phyloP scores from a whole-genome alignment of 2,113 vertebrate species.

The Mystacornis crossleyi region DNA sequence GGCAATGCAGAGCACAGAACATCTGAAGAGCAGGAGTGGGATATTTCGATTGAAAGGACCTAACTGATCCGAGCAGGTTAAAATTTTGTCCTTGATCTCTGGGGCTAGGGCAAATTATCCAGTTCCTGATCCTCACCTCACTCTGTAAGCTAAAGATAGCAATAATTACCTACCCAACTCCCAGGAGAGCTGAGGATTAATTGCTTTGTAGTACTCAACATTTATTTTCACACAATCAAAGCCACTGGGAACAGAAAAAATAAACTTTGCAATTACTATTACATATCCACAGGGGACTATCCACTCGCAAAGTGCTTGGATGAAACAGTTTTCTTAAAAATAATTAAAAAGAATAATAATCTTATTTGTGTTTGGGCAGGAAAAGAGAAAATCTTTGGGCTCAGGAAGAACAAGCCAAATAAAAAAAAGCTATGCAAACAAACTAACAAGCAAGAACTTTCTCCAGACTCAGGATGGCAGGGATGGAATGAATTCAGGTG shows the following conservation, averaged over 20 bases:
- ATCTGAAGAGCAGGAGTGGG: neutral
- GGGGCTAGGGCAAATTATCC: neutral
- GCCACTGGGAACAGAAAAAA: neutral
- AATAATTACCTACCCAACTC: slow-evolving; percentile 17
- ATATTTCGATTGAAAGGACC: neutral
- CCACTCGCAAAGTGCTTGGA: neutral
- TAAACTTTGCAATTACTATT: neutral
- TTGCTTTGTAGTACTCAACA: slow-evolving; percentile 18
- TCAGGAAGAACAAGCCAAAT: neutral
- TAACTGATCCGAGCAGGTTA: neutral
- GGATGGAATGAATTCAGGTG: neutral
- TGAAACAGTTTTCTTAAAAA: neutral
- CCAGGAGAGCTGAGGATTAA: slow-evolving; percentile 17
- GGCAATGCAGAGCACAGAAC: neutral
- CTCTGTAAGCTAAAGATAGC: neutral
- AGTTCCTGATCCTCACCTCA: neutral
- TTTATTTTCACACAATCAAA: slow-evolving; percentile 43
- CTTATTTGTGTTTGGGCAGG: neutral
- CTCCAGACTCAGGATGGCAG: neutral
- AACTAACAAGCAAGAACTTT: neutral
- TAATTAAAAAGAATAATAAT: neutral
- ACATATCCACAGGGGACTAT: neutral
- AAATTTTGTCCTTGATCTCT: neutral
- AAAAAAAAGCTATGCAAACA: neutral
- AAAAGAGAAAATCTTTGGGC: neutral